phyloP scores from a whole-genome alignment of 2,113 vertebrate species.

The Rafetus swinhoei region DNA sequence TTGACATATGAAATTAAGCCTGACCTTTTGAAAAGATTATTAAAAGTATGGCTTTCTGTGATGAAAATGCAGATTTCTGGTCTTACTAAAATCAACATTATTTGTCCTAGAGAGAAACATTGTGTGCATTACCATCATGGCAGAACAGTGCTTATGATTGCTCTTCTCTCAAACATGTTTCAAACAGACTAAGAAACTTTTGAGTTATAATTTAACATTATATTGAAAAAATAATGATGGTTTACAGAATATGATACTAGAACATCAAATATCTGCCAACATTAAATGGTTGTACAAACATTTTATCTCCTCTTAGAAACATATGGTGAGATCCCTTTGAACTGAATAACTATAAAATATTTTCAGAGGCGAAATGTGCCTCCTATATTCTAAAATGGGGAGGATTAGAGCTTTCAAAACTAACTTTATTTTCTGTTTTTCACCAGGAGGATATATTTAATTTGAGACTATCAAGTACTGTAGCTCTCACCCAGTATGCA shows the following conservation, averaged over 20 bases:
- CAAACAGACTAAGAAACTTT: neutral
- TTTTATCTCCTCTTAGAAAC: neutral
- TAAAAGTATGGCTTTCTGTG: neutral
- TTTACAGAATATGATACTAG: neutral
- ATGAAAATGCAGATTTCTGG: neutral
- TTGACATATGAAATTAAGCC: neutral
- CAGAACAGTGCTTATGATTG: neutral
- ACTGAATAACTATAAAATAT: neutral
- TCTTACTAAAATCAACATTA: neutral
- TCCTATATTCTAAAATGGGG: neutral
- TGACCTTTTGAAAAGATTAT: neutral
- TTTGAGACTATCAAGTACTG: neutral
- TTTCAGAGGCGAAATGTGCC: neutral
- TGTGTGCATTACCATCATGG: neutral
- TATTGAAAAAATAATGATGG: neutral
- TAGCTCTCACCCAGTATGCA: neutral
- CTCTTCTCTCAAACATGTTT: neutral
- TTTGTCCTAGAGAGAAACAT: neutral
- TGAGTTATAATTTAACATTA: neutral
- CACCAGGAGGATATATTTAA: neutral
- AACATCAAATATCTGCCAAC: neutral
- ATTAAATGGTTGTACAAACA: neutral
- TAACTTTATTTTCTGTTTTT: neutral
- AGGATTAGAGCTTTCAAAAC: neutral
- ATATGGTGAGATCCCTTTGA: neutral